Conservation (phyloP, 2,797 vertebrate genomes). For the Crypturellus tataupa region DNA sequence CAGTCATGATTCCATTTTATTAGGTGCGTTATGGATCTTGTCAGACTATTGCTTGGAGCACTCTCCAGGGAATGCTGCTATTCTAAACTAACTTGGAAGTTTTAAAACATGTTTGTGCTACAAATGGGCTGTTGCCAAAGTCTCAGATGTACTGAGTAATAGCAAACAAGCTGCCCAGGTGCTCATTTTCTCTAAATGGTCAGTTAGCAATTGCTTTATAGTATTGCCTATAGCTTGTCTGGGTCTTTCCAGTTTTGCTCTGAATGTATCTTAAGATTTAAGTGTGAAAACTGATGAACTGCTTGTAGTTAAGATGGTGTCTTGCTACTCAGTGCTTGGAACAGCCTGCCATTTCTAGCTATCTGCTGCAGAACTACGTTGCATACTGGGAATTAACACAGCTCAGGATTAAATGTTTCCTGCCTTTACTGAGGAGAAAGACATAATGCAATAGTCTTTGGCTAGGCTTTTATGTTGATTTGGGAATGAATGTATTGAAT, state of each 20-base stretch:
- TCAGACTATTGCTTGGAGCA: neutral
- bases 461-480: neutral
- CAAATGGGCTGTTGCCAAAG: accelerated
- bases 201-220: accelerated
- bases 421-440: neutral
- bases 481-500: neutral
- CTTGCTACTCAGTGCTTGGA: neutral
- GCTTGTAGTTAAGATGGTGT: neutral
- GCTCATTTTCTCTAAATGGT: neutral
- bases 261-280: neutral
- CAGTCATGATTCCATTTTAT: neutral
- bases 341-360: accelerated
- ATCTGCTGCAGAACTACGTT: neutral
- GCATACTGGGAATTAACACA: neutral
- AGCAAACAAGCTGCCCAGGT: neutral
- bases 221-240: neutral
- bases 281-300: neutral
- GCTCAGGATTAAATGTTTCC: accelerated
- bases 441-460: neutral
- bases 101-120: neutral
- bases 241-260: neutral
- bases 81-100: neutral
- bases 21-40: accelerated
- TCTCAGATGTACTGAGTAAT: neutral
- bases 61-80: neutral